Conservation (phyloP, 1,140 invertebrate genomes). For the Arion vulgaris region DNA sequence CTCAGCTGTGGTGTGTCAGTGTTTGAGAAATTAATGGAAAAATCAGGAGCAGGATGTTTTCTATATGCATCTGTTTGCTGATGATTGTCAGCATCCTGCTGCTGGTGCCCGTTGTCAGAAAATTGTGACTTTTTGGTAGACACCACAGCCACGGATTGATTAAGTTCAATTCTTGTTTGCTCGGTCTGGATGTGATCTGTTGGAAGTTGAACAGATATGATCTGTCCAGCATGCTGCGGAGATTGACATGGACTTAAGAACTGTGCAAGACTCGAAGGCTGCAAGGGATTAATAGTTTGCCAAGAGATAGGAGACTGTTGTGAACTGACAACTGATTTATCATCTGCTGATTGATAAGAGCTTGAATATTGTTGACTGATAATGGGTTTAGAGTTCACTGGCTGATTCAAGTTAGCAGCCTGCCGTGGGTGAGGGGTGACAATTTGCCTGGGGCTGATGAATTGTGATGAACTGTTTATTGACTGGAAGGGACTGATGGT, state of each 20-base stretch:
- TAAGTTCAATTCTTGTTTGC: not conserved
- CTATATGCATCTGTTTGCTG: not conserved
- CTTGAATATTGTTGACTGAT: not conserved
- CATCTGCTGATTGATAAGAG: not conserved
- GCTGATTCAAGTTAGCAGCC: not conserved
- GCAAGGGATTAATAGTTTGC: not conserved
- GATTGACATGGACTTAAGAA: not conserved
- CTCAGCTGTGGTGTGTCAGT: not conserved
- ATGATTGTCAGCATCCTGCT: not conserved
- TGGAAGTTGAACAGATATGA: not conserved
- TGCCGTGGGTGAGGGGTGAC: conserved; percentile 13
- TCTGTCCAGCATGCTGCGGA: not conserved
- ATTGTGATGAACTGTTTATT: not conserved
- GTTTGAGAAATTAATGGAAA: not conserved
- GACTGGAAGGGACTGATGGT: conserved; percentile 10
- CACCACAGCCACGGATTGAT: not conserved
- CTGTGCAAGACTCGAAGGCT: not conserved
- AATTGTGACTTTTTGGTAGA: not conserved
- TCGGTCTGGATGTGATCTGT: not conserved
- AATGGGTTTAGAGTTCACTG: not conserved
- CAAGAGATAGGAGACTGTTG: not conserved
- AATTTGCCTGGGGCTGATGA: not conserved
- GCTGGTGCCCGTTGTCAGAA: not conserved
- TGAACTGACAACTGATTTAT: not conserved
- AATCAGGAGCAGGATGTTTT: not conserved